Percentiles rank a stretch among this genome's conserved stretches.
These are phyloP conservation scores for Propsilocerus akamusi DNA, from an alignment of 1,140 invertebrate genomes.

Conservation along the genomic window DNA sequence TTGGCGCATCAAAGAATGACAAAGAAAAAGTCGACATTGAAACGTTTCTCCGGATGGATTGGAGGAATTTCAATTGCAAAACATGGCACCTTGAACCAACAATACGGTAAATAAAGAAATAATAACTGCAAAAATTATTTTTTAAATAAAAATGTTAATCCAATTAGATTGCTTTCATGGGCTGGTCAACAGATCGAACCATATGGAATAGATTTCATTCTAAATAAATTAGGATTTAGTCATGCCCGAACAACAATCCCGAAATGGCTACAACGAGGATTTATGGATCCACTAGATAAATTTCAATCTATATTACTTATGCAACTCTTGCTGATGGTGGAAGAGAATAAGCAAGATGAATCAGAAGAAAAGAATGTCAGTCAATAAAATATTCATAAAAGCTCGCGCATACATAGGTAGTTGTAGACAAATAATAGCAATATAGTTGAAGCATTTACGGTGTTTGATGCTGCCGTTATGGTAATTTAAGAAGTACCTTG, in stretches of 20 bases:
- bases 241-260: conserved; percentile 96
- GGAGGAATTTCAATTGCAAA: conserved; percentile 83
- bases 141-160: conserved; percentile 13
- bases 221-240: conserved; percentile 90
- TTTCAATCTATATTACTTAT: conserved; percentile 53
- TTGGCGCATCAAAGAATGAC: neutral
- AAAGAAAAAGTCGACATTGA: conserved; percentile 15
- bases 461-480: too few species aligned
- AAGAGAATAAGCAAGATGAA: conserved; percentile 13
- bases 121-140: conserved; percentile 5
- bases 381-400: too few species aligned
- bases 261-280: conserved; percentile 95
- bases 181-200: conserved; percentile 91
- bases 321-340: conserved; percentile 35
- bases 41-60: conserved; percentile 42
- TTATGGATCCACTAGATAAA: conserved; percentile 90
- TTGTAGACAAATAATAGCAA: too few species aligned
- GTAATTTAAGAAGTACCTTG: too few species aligned
- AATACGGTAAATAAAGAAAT: conserved; percentile 44
- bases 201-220: conserved; percentile 92
- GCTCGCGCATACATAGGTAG: too few species aligned
- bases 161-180: conserved; percentile 74
- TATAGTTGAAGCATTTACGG: too few species aligned
- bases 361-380: neutral
- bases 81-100: conserved; percentile 97